A percentile compares a stretch with the other conserved stretches of the same genome.
phyloP scores from a whole-genome alignment of 2,888 invertebrate species.

The Platerodrilus igneus region DNA sequence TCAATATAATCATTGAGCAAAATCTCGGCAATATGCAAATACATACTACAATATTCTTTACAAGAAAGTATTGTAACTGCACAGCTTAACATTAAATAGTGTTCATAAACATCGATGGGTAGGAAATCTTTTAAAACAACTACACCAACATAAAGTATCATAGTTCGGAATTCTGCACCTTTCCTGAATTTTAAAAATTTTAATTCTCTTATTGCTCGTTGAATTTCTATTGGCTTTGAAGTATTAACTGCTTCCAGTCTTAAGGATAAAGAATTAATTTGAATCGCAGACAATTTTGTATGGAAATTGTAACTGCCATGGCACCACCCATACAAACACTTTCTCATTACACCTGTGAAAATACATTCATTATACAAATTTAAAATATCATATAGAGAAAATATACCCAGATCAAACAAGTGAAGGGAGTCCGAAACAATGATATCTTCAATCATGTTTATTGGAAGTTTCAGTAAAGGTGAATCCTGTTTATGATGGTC shows the following conservation, averaged over 20 bases:
- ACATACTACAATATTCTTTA: neutral
- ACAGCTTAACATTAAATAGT: slow-evolving; percentile 16
- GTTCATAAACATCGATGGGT: slow-evolving; percentile 11
- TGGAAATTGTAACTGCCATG: slow-evolving; percentile 18
- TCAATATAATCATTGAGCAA: slow-evolving; percentile 22
- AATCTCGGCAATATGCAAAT: slow-evolving; percentile 2
- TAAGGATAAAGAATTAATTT: slow-evolving; percentile 7
- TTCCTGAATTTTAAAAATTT: slow-evolving; percentile 26
- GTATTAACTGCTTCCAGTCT: slow-evolving; percentile 10
- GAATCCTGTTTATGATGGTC: no score
- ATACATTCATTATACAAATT: neutral
- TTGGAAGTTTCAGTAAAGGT: slow-evolving; percentile 12
- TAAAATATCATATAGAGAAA: neutral
- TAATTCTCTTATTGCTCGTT: slow-evolving; percentile 23
- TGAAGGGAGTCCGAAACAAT: slow-evolving; percentile 18
- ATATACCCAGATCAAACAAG: slow-evolving; percentile 18
- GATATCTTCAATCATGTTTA: slow-evolving; percentile 23
- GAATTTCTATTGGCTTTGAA: slow-evolving; percentile 22
- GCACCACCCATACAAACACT: slow-evolving; percentile 18
- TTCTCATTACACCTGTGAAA: slow-evolving; percentile 16
- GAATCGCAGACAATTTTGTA: slow-evolving; percentile 11
- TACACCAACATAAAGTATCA: slow-evolving; percentile 27
- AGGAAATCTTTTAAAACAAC: slow-evolving; percentile 26
- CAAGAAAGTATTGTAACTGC: slow-evolving; percentile 13
- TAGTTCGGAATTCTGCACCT: slow-evolving; percentile 27